Evolutionary conservation across 2,797 vertebrate species (phyloP).

Genomic region (Tokudaia tokunoshimensis): DNA sequence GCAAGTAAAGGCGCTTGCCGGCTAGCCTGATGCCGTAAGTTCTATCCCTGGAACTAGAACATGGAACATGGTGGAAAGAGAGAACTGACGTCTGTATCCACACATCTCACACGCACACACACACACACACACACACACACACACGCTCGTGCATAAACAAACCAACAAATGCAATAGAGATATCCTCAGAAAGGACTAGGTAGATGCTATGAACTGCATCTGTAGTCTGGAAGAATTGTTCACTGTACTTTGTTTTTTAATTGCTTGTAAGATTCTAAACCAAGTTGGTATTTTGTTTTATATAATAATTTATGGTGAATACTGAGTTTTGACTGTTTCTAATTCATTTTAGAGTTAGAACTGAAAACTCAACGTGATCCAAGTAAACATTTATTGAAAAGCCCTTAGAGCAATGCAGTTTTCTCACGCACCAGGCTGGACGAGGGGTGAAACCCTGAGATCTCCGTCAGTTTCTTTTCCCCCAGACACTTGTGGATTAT

Average conservation of each 20-base stretch:
- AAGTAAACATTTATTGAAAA: neutral
- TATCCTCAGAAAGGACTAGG: neutral
- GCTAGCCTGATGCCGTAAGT: neutral
- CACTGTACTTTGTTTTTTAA: constrained; percentile 30
- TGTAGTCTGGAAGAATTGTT: neutral
- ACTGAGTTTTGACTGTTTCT: constrained; percentile 38
- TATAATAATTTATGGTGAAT: constrained; percentile 45
- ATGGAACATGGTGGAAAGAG: neutral
- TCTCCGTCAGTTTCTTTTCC: neutral
- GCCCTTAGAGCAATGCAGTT: neutral
- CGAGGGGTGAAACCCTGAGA: neutral
- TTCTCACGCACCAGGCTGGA: neutral
- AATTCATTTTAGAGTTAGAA: constrained; percentile 31
- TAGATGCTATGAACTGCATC: neutral
- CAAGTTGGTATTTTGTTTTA: constrained; percentile 52
- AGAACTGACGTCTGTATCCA: neutral
- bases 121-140: neutral
- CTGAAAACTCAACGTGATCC: neutral
- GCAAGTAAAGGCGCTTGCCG: neutral
- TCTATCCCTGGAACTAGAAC: neutral
- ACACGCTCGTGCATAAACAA: neutral
- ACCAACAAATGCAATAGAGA: neutral
- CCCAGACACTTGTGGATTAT: neutral
- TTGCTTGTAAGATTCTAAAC: constrained; percentile 26
- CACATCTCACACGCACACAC: neutral